These are phyloP conservation scores for Scolanthus callimorphus DNA, from an alignment of 92 coral and sea anemone species.

Conservation along the genomic window DNA sequence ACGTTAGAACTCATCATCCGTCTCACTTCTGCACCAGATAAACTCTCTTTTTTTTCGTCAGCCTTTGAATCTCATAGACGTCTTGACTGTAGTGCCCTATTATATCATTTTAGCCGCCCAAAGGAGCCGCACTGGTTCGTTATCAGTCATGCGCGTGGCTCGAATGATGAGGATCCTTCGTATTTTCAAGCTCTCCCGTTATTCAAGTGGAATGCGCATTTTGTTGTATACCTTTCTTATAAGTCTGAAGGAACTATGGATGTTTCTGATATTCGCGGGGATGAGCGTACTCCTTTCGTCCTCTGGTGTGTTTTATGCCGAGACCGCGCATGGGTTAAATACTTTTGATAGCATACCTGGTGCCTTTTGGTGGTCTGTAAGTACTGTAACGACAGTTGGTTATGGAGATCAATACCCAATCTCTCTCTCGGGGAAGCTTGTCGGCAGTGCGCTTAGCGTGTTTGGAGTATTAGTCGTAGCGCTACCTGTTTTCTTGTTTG, in stretches of 20 bases:
- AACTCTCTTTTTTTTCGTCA: constrained; percentile 52
- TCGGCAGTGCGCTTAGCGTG: constrained; percentile 59
- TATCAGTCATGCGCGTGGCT: constrained; percentile 63
- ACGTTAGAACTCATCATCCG: constrained; percentile 63
- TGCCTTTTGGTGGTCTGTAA: constrained; percentile 83
- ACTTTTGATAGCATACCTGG: constrained; percentile 69
- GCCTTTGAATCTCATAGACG: constrained; percentile 62
- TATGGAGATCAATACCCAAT: constrained; percentile 79
- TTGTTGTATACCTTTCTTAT: constrained; percentile 64
- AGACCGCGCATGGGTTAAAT: constrained; percentile 16
- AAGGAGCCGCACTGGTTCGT: constrained; percentile 42
- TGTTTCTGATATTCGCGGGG: constrained; percentile 67
- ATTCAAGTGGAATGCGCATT: constrained; percentile 81
- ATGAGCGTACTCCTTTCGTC: constrained; percentile 68
- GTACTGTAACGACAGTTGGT: constrained; percentile 73
- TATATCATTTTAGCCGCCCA: constrained; percentile 54
- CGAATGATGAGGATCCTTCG: constrained; percentile 65
- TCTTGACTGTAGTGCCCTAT: constrained; percentile 60
- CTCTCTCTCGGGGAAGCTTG: constrained; percentile 60
- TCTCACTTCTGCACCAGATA: constrained; percentile 54
- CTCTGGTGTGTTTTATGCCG: constrained; percentile 61
- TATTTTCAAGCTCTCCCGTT: constrained; percentile 79
- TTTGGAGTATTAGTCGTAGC: constrained; percentile 70
- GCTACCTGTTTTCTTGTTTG: constrained; percentile 76
- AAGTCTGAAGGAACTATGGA: constrained; percentile 69